Percentiles rank a stretch among this genome's conserved stretches.
These are phyloP conservation scores for Bos javanicus DNA, from an alignment of 2,113 vertebrate genomes.

Conservation along the genomic window DNA sequence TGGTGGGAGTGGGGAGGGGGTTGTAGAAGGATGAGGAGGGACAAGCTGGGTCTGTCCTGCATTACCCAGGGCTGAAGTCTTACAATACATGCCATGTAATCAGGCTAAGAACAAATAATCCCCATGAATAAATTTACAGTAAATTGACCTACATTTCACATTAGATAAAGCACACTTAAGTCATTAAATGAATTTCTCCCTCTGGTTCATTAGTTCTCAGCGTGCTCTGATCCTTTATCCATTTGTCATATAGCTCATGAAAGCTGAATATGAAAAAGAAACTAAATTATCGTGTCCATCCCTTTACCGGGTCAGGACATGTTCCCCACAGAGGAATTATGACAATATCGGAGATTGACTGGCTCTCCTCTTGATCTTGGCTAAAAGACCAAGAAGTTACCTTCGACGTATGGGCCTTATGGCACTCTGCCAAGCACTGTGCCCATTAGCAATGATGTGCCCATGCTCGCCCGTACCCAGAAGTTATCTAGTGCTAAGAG, in stretches of 20 bases:
- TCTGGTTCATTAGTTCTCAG: conserved; percentile 59
- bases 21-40: rapidly evolving
- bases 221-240: conserved; percentile 3
- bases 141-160: conserved; percentile 59
- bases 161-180: conserved; percentile 54
- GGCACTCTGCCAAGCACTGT: background rate
- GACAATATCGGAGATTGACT: background rate
- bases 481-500: background rate
- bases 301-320: background rate
- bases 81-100: conserved; percentile 2
- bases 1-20: rapidly evolving
- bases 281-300: conserved; percentile 33
- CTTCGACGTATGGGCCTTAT: background rate
- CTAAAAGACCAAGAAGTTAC: background rate
- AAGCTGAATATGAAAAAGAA: conserved; percentile 46
- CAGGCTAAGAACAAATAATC: conserved; percentile 46
- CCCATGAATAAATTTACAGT: conserved; percentile 43
- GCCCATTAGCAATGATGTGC: background rate
- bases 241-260: conserved; percentile 53
- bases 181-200: conserved; percentile 60
- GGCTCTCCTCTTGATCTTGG: background rate
- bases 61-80: background rate
- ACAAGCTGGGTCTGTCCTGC: background rate
- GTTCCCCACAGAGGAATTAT: conserved; percentile 27
- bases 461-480: background rate